phyloP scores from a whole-genome alignment of 1,140 invertebrate genomes.

The Achroia grisella region DNA sequence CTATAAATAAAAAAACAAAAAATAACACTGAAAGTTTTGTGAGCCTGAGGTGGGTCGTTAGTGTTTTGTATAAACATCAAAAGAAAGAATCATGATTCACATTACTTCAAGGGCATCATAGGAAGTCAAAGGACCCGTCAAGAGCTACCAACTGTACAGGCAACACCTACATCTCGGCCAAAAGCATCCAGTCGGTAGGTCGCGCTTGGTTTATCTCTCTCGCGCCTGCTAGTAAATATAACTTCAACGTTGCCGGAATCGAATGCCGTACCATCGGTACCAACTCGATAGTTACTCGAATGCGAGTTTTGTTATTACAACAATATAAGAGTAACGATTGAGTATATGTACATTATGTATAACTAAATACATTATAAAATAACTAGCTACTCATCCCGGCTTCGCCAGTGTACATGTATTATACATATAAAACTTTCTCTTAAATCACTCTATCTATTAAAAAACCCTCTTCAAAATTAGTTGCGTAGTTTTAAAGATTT shows the following conservation, averaged over 20 bases:
- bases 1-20: too few species aligned
- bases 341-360: not conserved
- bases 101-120: not conserved
- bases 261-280: slow-evolving; percentile 14
- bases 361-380: not conserved
- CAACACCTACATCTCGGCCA: slow-evolving; percentile 23
- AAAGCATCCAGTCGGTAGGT: slow-evolving; percentile 16
- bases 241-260: slow-evolving; percentile 32
- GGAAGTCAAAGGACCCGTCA: slow-evolving; percentile 2
- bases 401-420: too few species aligned
- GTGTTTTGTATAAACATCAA: too few species aligned
- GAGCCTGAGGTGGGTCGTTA: too few species aligned
- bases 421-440: too few species aligned
- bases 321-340: not conserved
- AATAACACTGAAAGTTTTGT: too few species aligned
- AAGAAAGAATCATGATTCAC: too few species aligned
- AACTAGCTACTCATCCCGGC: too few species aligned
- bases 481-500: too few species aligned
- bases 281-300: slow-evolving; percentile 5
- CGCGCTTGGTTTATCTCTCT: slow-evolving; percentile 55
- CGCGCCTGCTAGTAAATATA: slow-evolving; percentile 63
- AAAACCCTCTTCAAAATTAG: too few species aligned
- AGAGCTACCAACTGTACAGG: slow-evolving; percentile 1
- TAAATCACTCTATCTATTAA: too few species aligned
- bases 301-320: not conserved